Percentiles rank a stretch among this genome's conserved stretches.
Evolutionary conservation across 2,113 vertebrate species (phyloP).

Genomic region (Hoplias malabaricus): DNA sequence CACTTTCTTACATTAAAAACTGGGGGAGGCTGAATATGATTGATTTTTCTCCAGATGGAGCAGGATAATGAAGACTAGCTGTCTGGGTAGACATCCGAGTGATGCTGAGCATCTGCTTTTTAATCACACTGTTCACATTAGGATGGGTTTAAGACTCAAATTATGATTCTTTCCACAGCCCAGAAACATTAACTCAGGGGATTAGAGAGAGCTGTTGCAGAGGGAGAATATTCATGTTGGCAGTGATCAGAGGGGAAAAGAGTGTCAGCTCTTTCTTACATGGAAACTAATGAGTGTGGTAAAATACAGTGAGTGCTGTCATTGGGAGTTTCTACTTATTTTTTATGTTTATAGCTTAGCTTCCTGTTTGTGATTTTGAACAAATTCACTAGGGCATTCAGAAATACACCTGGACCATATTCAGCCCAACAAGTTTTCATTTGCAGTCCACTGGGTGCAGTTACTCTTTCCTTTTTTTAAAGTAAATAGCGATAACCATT

Average conservation of each 20-base stretch:
- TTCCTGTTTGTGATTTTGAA: background rate
- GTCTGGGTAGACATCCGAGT: slow-evolving; percentile 46
- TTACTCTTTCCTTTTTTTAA: background rate
- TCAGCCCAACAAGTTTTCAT: background rate
- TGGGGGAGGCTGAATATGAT: slow-evolving; percentile 26
- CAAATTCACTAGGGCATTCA: background rate
- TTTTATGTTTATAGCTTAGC: background rate
- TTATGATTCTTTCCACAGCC: slow-evolving; percentile 25
- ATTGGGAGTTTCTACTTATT: background rate
- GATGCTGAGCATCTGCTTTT: slow-evolving; percentile 50
- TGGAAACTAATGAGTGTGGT: slow-evolving; percentile 1
- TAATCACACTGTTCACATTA: slow-evolving; percentile 31
- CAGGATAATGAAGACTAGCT: slow-evolving; percentile 40
- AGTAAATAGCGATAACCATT: background rate
- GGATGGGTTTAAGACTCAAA: slow-evolving; percentile 28
- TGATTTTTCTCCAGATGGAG: slow-evolving; percentile 52
- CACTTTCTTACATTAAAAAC: slow-evolving; percentile 10
- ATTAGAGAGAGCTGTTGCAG: slow-evolving; percentile 23
- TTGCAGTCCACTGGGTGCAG: background rate
- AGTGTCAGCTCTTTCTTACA: background rate
- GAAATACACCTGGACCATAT: background rate
- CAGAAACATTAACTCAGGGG: slow-evolving; percentile 24
- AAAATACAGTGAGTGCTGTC: slow-evolving; percentile 1
- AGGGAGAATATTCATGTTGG: background rate
- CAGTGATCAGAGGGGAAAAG: background rate